Conservation (phyloP, 2,888 invertebrate genomes). For the Achlya flavicornis region DNA sequence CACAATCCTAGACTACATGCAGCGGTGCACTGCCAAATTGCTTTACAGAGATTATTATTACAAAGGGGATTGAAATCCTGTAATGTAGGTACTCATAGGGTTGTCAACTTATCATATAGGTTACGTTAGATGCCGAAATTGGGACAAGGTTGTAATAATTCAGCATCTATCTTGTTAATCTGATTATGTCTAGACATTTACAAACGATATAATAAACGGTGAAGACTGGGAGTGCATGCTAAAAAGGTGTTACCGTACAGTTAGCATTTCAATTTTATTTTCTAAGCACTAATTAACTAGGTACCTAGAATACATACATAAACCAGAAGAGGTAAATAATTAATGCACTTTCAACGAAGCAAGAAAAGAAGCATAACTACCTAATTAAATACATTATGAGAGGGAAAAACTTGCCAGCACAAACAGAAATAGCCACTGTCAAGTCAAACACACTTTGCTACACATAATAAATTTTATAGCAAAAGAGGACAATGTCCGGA, state of each 20-base stretch:
- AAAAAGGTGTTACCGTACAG: neutral
- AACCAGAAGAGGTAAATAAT: neutral
- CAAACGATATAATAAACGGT: neutral
- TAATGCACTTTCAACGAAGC: neutral
- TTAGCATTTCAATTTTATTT: neutral
- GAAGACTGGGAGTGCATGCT: neutral
- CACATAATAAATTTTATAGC: neutral
- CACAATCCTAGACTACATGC: slow-evolving; percentile 34
- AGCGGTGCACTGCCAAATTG: slow-evolving; percentile 59
- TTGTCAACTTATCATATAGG: slow-evolving; percentile 11
- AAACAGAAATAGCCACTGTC: neutral
- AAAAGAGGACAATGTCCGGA: slow-evolving; percentile 22
- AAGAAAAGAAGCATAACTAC: neutral
- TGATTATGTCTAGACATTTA: slow-evolving; percentile 7
- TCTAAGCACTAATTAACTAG: neutral
- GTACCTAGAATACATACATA: neutral
- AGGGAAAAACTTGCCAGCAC: neutral
- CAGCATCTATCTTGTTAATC: slow-evolving; percentile 11
- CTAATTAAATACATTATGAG: neutral
- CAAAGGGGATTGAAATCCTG: slow-evolving; percentile 48
- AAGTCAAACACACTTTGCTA: neutral
- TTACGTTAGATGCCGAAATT: neutral
- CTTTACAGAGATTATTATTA: slow-evolving; percentile 47
- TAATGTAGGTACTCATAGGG: slow-evolving; percentile 22
- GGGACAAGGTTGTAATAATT: slow-evolving; percentile 13